Evolutionary conservation across 2,888 invertebrate genomes (phyloP).

Genomic region (Zaprionus bogoriensis): DNA sequence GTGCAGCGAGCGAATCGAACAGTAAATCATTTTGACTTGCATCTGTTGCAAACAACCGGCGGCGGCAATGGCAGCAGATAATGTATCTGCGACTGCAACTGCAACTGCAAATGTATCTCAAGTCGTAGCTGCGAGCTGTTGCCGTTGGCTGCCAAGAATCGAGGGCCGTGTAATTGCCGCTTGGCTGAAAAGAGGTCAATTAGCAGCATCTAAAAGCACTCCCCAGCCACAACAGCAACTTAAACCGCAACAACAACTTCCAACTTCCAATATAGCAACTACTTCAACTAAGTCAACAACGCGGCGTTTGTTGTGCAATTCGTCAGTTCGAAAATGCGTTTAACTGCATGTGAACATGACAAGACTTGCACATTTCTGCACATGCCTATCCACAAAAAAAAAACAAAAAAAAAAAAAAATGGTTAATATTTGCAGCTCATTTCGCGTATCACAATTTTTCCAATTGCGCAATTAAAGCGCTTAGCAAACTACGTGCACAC

Average conservation of each 20-base stretch:
- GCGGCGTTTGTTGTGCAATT: slow-evolving; percentile 43
- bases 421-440: slow-evolving; percentile 26
- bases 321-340: slow-evolving; percentile 1
- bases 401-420: slow-evolving; percentile 29
- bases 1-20: slow-evolving; percentile 48
- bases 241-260: neutral
- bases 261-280: too few species aligned
- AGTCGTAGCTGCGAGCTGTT: neutral
- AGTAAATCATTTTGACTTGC: slow-evolving; percentile 71
- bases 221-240: slow-evolving; percentile 41
- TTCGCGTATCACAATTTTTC: slow-evolving; percentile 14
- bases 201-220: slow-evolving; percentile 51
- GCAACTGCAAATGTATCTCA: slow-evolving; percentile 24
- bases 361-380: slow-evolving; percentile 41
- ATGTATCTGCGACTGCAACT: slow-evolving; percentile 35
- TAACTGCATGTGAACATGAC: slow-evolving; percentile 15
- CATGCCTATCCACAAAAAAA: neutral
- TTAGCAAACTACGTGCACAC: too few species aligned
- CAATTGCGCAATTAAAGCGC: slow-evolving; percentile 35
- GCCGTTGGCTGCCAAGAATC: too few species aligned
- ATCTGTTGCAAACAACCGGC: slow-evolving; percentile 60
- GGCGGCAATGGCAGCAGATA: slow-evolving; percentile 31
- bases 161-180: slow-evolving; percentile 76
- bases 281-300: too few species aligned
- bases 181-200: slow-evolving; percentile 78